Evolutionary conservation across 2,113 vertebrate species (phyloP).

Genomic region (Falco punctatus): DNA sequence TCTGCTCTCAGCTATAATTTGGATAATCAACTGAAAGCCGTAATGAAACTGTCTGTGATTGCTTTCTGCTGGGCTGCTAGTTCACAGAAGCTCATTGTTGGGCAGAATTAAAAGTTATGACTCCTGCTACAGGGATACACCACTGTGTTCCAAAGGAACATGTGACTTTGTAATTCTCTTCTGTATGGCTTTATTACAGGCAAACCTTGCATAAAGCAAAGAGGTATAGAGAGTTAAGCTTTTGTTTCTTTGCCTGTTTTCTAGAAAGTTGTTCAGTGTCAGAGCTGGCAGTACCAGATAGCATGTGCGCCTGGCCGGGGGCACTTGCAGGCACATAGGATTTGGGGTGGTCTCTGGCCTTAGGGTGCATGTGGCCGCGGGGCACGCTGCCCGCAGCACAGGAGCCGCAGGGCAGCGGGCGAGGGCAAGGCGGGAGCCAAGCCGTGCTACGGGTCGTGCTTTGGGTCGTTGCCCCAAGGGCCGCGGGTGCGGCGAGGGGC

Average conservation of each 20-base stretch:
- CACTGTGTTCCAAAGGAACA: background rate
- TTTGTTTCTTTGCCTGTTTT: rapidly evolving
- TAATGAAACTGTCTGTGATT: conserved; percentile 53
- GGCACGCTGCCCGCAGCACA: rapidly evolving
- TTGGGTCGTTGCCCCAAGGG: background rate
- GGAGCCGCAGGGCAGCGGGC: background rate
- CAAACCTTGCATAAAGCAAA: background rate
- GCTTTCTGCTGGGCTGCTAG: conserved; percentile 39
- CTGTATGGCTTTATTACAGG: background rate
- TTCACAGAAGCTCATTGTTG: conserved; percentile 19
- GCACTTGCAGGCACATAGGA: background rate
- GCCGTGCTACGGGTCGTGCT: background rate
- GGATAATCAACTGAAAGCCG: conserved; percentile 43
- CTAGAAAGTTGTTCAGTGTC: background rate
- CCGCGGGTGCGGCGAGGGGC: background rate
- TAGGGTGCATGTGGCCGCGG: background rate
- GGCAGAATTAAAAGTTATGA: conserved; percentile 24
- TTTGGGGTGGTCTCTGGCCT: background rate
- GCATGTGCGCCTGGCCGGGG: background rate
- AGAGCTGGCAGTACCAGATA: background rate
- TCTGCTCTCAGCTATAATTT: conserved; percentile 48
- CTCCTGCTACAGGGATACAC: background rate
- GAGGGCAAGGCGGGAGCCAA: background rate
- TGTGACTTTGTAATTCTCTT: background rate
- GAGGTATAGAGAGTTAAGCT: background rate